These are phyloP conservation scores for Apteryx owenii DNA, from an alignment of 2,113 vertebrate species.

Conservation along the genomic window DNA sequence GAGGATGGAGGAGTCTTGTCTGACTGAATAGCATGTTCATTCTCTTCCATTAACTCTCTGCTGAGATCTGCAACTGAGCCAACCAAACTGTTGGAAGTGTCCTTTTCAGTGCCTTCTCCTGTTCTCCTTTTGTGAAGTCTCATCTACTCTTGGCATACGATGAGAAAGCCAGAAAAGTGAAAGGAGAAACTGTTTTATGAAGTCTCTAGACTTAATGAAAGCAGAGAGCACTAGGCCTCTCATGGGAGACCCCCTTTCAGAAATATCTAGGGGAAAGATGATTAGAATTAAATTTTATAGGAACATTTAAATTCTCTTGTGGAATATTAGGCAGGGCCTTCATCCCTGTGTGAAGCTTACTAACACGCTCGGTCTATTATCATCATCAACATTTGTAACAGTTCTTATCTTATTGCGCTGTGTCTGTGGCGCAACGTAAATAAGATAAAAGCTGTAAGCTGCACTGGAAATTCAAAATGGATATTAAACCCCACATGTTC, in stretches of 20 bases:
- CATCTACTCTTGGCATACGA: neutral
- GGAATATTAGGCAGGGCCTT: neutral
- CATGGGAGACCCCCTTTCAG: neutral
- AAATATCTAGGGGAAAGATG: slow-evolving; percentile 38
- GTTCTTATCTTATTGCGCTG: neutral
- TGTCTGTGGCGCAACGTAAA: neutral
- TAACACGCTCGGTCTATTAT: neutral
- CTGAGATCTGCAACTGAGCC: slow-evolving; percentile 21
- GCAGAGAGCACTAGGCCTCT: neutral
- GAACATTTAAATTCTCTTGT: slow-evolving; percentile 24
- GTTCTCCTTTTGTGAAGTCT: neutral
- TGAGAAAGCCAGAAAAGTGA: neutral
- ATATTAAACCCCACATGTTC: neutral
- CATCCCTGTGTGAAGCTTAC: neutral
- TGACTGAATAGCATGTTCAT: slow-evolving; percentile 31
- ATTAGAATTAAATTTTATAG: slow-evolving; percentile 49
- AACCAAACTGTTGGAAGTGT: slow-evolving; percentile 4
- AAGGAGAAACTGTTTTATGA: slow-evolving; percentile 15
- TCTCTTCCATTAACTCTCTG: slow-evolving; percentile 47
- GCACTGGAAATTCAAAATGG: neutral
- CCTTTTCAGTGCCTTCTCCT: neutral
- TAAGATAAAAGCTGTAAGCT: neutral
- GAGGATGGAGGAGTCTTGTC: slow-evolving; percentile 48
- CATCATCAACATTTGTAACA: neutral
- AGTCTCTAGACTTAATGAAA: slow-evolving; percentile 51